Percentiles rank a stretch among this genome's conserved stretches.
These are phyloP conservation scores for Polydesmus complanatus DNA, from an alignment of 2,888 invertebrate genomes.

Conservation along the genomic window DNA sequence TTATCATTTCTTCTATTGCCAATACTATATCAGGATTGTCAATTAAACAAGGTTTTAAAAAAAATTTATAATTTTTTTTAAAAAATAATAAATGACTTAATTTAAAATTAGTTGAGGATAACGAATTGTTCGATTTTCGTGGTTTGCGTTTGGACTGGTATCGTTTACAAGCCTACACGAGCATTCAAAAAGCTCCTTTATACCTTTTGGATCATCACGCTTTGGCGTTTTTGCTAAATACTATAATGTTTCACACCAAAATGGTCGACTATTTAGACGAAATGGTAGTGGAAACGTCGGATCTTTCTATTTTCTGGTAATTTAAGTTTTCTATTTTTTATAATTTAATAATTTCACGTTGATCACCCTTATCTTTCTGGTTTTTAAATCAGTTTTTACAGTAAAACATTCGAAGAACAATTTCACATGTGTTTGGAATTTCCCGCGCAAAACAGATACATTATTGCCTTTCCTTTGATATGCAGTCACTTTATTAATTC, in stretches of 20 bases:
- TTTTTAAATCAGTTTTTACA: constrained; percentile 55
- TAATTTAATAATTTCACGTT: neutral
- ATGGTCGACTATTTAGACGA: constrained; percentile 97
- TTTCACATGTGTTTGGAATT: constrained; percentile 98
- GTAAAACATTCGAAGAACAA: constrained; percentile 90
- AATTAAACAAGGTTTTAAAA: constrained; percentile 57
- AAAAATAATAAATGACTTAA: constrained; percentile 21
- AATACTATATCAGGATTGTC: constrained; percentile 70
- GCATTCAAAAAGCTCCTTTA: constrained; percentile 63
- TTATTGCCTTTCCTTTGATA: constrained; percentile 92
- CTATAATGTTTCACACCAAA: constrained; percentile 89
- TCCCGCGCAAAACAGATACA: constrained; percentile 94
- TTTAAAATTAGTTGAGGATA: constrained; percentile 82
- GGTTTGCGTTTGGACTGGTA: constrained; percentile 96
- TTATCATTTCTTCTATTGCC: constrained; percentile 82
- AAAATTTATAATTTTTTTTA: neutral
- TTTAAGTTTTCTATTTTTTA: constrained; percentile 12
- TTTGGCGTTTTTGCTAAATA: constrained; percentile 82
- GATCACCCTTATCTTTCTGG: neutral
- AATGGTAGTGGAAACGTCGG: constrained; percentile 89
- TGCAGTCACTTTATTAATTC: constrained; percentile 97
- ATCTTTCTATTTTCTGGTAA: constrained; percentile 87
- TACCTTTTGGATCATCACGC: constrained; percentile 65
- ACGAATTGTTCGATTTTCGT: constrained; percentile 88
- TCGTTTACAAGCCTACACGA: constrained; percentile 83